These are phyloP conservation scores for Steinernema khuongi DNA, from an alignment of 1,140 invertebrate species.

Conservation along the genomic window DNA sequence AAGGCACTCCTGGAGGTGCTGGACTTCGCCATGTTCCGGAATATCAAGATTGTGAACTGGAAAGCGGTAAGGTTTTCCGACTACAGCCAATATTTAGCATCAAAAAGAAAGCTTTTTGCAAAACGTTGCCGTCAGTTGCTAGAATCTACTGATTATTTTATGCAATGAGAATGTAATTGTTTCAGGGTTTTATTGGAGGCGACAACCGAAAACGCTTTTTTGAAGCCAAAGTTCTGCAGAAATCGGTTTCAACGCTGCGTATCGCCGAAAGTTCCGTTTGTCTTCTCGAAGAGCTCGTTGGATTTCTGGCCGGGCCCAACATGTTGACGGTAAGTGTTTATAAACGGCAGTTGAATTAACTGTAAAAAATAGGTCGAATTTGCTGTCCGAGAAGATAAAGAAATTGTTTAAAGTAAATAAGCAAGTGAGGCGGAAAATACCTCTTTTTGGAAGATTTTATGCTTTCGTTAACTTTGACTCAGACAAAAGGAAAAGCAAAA, in stretches of 20 bases:
- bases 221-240: not conserved
- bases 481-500: no score
- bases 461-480: no score
- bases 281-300: not conserved
- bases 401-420: no score
- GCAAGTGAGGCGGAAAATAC: no score
- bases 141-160: no score
- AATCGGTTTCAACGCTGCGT: not conserved
- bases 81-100: no score
- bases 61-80: not conserved
- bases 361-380: no score
- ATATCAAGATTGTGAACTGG: constrained; percentile 1
- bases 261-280: not conserved
- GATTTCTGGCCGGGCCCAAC: not conserved
- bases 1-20: not conserved
- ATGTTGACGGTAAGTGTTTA: not conserved
- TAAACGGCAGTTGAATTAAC: no score
- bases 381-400: no score
- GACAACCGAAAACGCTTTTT: not conserved
- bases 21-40: not conserved
- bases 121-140: not conserved
- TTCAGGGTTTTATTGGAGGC: not conserved
- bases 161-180: no score
- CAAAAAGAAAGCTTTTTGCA: no score
- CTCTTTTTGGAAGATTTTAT: no score